A percentile compares a stretch with the other conserved stretches of the same genome.
Evolutionary conservation across 2,888 invertebrate genomes (phyloP).

Genomic region (Scaeva pyrastri): DNA sequence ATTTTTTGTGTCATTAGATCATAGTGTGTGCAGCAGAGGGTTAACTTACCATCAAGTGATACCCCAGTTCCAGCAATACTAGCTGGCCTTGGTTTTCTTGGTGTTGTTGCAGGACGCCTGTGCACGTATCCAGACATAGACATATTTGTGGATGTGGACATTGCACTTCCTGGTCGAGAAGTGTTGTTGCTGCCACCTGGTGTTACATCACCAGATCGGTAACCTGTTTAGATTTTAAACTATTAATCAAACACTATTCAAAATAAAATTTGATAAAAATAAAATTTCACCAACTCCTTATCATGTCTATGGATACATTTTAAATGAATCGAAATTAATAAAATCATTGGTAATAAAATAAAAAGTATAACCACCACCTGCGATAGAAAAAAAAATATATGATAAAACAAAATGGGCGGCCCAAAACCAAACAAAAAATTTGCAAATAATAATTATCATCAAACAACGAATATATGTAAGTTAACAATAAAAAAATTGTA

Average conservation of each 20-base stretch:
- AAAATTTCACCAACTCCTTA: slow-evolving; percentile 48
- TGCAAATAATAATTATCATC: slow-evolving; percentile 50
- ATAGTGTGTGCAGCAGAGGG: too few species aligned
- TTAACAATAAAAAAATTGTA: neutral
- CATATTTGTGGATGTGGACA: slow-evolving; percentile 89
- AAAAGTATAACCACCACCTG: slow-evolving; percentile 64
- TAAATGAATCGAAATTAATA: slow-evolving; percentile 43
- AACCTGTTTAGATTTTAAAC: slow-evolving; percentile 84
- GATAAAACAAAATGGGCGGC: slow-evolving; percentile 24
- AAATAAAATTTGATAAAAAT: neutral
- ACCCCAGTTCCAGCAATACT: slow-evolving; percentile 94
- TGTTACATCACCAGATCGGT: slow-evolving; percentile 90
- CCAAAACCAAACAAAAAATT: slow-evolving; percentile 34
- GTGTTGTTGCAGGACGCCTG: slow-evolving; percentile 86
- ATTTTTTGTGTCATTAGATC: too few species aligned
- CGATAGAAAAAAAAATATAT: slow-evolving; percentile 23
- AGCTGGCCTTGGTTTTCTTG: slow-evolving; percentile 90
- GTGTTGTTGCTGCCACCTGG: slow-evolving; percentile 86
- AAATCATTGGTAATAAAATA: slow-evolving; percentile 22
- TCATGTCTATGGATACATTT: slow-evolving; percentile 56
- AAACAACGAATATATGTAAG: slow-evolving; percentile 44
- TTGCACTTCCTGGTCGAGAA: slow-evolving; percentile 94
- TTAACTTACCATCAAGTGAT: slow-evolving; percentile 85
- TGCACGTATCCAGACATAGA: slow-evolving; percentile 86
- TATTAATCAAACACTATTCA: neutral